Percentiles rank a stretch among this genome's conserved stretches.
phyloP scores from a whole-genome alignment of 2,888 invertebrate species.

The Microdon myrmicae region DNA sequence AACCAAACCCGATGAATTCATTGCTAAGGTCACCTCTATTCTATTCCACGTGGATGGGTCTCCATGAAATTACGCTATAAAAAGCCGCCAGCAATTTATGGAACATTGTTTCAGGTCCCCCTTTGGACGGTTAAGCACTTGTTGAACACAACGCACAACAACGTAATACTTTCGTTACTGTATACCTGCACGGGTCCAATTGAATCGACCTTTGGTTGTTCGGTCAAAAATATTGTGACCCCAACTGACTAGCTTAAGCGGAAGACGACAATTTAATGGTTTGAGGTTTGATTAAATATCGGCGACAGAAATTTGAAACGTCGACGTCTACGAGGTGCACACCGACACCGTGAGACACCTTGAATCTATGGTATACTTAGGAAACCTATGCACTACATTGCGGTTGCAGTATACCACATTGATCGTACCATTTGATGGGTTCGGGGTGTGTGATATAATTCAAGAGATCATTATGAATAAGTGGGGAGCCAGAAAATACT shows the following conservation, averaged over 20 bases:
- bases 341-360: conserved; percentile 40
- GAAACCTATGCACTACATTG: no score
- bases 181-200: conserved; percentile 39
- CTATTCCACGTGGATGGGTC: background rate
- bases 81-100: conserved; percentile 4
- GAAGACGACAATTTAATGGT: conserved; percentile 46
- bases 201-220: conserved; percentile 39
- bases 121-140: background rate
- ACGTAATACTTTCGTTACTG: conserved; percentile 4
- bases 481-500: no score
- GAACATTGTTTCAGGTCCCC: conserved; percentile 20
- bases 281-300: conserved; percentile 47
- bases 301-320: conserved; percentile 14
- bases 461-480: no score
- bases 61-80: conserved; percentile 8
- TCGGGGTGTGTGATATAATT: no score
- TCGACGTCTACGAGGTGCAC: no score
- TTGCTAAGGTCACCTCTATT: conserved; percentile 44
- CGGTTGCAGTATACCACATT: no score
- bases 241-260: conserved; percentile 9
- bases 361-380: no score
- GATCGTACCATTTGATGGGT: no score
- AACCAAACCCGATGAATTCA: conserved; percentile 37
- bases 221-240: conserved; percentile 25
- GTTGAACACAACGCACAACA: background rate